Evolutionary conservation across 1,140 invertebrate genomes (phyloP).

Genomic region (Brachionus koreanus): DNA sequence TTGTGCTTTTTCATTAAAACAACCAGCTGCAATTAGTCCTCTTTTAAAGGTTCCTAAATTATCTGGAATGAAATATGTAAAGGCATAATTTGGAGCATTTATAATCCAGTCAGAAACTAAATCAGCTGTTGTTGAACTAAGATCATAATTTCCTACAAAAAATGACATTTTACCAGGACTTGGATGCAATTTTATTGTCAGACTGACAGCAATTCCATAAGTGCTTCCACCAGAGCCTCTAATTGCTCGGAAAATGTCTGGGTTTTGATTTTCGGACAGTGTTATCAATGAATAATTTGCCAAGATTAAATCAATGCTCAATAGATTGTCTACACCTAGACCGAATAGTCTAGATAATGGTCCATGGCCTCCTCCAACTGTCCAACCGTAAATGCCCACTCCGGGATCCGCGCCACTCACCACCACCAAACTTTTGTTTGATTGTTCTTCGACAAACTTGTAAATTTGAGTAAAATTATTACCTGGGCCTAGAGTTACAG

Average conservation of each 20-base stretch:
- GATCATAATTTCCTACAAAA: not conserved
- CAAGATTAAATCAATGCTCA: conserved; percentile 47
- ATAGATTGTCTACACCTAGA: conserved; percentile 49
- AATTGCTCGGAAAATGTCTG: conserved; percentile 50
- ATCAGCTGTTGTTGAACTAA: not conserved
- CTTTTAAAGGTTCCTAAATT: not conserved
- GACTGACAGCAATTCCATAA: conserved; percentile 47
- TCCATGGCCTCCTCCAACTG: conserved; percentile 49
- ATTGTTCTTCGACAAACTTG: conserved; percentile 44
- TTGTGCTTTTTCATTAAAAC: not conserved
- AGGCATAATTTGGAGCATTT: conserved; percentile 17
- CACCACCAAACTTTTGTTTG: conserved; percentile 45
- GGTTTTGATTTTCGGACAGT: not conserved
- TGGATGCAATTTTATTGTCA: conserved; percentile 47
- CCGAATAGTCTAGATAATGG: conserved; percentile 47
- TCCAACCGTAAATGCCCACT: conserved; percentile 49
- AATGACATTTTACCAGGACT: conserved; percentile 11
- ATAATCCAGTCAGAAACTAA: conserved; percentile 8
- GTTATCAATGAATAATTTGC: conserved; percentile 45
- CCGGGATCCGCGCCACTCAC: conserved; percentile 48
- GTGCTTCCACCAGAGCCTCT: conserved; percentile 49
- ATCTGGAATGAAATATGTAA: not conserved
- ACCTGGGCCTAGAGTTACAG: not conserved
- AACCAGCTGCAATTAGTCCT: not conserved
- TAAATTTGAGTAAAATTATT: conserved; percentile 9